Evolutionary conservation across 2,888 invertebrate genomes (phyloP).

Genomic region (Plagodis dolabraria): DNA sequence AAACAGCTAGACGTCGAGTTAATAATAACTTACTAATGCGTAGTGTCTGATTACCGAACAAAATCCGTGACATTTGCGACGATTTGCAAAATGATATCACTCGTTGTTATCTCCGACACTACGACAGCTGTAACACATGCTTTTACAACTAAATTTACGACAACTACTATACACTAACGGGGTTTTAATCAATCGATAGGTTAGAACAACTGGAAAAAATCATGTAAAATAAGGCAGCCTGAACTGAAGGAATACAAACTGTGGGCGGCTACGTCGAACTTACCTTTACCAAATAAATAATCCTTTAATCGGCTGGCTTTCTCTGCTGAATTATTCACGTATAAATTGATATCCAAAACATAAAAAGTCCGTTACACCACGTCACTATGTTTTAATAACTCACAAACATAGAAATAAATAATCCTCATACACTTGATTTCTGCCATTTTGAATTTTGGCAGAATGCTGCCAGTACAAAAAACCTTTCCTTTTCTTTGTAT

Average conservation of each 20-base stretch:
- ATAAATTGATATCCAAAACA: conserved; percentile 47
- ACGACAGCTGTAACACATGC: conserved; percentile 24
- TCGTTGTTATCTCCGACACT: conserved; percentile 40
- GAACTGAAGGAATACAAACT: conserved; percentile 49
- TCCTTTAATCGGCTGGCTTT: conserved; percentile 8
- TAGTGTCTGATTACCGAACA: conserved; percentile 73
- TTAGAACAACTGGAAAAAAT: conserved; percentile 46
- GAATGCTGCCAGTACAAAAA: conserved; percentile 42
- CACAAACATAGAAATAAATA: conserved; percentile 60
- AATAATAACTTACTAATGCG: conserved; percentile 72
- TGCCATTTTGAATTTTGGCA: conserved; percentile 72
- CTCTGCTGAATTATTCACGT: conserved; percentile 8
- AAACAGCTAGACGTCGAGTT: conserved; percentile 58
- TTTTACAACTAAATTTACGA: conserved; percentile 9
- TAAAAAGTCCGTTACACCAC: conserved; percentile 70
- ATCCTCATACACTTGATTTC: conserved; percentile 49
- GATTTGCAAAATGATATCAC: conserved; percentile 46
- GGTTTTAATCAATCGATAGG: conserved; percentile 32
- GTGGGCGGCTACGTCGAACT: conserved; percentile 71
- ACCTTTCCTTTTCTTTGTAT: no score
- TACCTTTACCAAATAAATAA: conserved; percentile 54
- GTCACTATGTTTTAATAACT: conserved; percentile 67
- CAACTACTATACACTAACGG: conserved; percentile 14
- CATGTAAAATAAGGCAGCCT: conserved; percentile 68
- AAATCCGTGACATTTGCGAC: conserved; percentile 50